Conservation (phyloP, 2,797 vertebrate genomes). For the Dromococcyx pavoninus region DNA sequence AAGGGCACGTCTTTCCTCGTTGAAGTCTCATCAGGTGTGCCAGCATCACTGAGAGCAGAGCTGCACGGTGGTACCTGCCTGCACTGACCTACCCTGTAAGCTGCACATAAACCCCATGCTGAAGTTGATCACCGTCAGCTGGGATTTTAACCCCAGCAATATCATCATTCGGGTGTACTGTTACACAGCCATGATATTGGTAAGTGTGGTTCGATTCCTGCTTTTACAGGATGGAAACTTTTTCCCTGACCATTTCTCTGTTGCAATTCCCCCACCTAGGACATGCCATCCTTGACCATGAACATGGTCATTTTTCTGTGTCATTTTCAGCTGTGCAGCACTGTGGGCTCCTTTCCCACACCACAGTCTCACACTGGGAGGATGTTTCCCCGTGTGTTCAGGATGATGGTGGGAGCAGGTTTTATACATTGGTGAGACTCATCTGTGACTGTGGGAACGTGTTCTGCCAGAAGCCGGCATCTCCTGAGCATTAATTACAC, state of each 20-base stretch:
- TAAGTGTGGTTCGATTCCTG: not conserved
- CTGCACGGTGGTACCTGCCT: not conserved
- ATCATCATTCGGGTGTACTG: rapidly evolving
- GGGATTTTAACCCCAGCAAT: not conserved
- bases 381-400: rapidly evolving
- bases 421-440: not conserved
- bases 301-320: not conserved
- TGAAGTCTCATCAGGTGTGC: rapidly evolving
- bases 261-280: not conserved
- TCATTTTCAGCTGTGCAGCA: not conserved
- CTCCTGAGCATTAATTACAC: not conserved
- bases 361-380: rapidly evolving
- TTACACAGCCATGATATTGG: not conserved
- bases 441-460: not conserved
- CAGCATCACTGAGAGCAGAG: not conserved
- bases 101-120: not conserved
- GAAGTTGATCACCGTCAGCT: not conserved
- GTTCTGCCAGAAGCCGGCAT: not conserved
- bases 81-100: not conserved
- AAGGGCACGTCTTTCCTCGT: rapidly evolving
- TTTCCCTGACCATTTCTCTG: not conserved
- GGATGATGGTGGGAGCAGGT: not conserved
- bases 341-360: not conserved
- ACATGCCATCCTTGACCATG: not conserved
- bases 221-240: conserved; percentile 6